These are phyloP conservation scores for Drosophila rellima DNA, from an alignment of 2,888 invertebrate genomes.

Conservation along the genomic window DNA sequence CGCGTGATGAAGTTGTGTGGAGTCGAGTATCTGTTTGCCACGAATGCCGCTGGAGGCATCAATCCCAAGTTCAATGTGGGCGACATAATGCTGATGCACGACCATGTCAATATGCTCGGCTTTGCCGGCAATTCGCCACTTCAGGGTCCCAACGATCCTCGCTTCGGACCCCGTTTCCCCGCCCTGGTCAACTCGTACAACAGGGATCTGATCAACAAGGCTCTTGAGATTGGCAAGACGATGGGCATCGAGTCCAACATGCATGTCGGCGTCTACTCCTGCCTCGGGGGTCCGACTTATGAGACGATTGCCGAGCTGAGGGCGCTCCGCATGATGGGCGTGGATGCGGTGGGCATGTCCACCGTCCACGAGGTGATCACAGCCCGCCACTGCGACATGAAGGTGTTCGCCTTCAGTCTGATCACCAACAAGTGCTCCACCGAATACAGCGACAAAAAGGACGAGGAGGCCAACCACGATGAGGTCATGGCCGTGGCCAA, in stretches of 20 bases:
- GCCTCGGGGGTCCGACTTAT: slow-evolving; percentile 97
- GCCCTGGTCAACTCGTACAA: slow-evolving; percentile 97
- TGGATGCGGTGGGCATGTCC: slow-evolving; percentile 95
- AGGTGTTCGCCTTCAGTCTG: slow-evolving; percentile 96
- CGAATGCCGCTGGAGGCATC: slow-evolving; percentile 98
- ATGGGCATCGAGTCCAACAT: slow-evolving; percentile 90
- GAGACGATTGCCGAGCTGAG: slow-evolving; percentile 97
- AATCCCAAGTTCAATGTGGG: slow-evolving; percentile 95
- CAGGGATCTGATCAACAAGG: slow-evolving; percentile 89
- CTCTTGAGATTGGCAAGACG: slow-evolving; percentile 90
- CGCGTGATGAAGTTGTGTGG: slow-evolving; percentile 98
- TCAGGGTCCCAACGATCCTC: slow-evolving; percentile 96
- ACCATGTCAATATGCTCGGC: slow-evolving; percentile 99
- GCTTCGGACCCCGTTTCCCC: slow-evolving; percentile 97
- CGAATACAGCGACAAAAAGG: slow-evolving; percentile 90
- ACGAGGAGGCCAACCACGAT: slow-evolving; percentile 92
- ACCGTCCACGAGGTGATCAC: slow-evolving; percentile 94
- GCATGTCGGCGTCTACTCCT: slow-evolving; percentile 97
- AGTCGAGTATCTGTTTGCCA: slow-evolving; percentile 94
- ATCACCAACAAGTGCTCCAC: slow-evolving; percentile 96
- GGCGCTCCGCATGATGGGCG: slow-evolving; percentile 93
- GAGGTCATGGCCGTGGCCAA: slow-evolving; percentile 94
- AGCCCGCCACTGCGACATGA: slow-evolving; percentile 96
- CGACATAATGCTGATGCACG: slow-evolving; percentile 98
- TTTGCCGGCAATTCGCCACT: slow-evolving; percentile 97